A percentile compares a stretch with the other conserved stretches of the same genome.
Conservation (phyloP, 2,797 vertebrate species). For the Hoplostethus atlanticus region DNA sequence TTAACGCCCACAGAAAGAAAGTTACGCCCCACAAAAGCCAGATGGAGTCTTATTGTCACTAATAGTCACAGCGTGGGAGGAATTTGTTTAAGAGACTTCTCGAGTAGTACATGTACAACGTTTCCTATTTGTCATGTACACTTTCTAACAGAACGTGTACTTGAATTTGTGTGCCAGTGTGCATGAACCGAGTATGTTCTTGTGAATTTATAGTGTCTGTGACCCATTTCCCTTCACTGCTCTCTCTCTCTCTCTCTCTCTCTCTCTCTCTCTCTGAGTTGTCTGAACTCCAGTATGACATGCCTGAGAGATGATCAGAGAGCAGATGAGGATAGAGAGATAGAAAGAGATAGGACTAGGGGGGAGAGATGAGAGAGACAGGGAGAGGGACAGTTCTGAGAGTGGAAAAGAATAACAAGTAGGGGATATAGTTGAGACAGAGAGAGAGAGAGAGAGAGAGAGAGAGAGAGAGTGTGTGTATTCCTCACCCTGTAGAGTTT, state of each 20-base stretch:
- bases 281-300: slow-evolving; percentile 59
- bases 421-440: not conserved
- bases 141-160: slow-evolving; percentile 25
- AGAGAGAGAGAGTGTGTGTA: not conserved
- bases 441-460: slow-evolving; percentile 18
- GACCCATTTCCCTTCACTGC: slow-evolving; percentile 79
- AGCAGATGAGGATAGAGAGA: slow-evolving; percentile 59
- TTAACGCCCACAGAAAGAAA: not conserved
- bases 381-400: slow-evolving; percentile 35
- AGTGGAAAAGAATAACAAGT: slow-evolving; percentile 5
- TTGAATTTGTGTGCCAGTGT: slow-evolving; percentile 22
- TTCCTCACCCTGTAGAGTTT: not conserved
- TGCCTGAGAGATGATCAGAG: slow-evolving; percentile 73
- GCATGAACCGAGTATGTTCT: slow-evolving; percentile 52
- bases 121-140: slow-evolving; percentile 18
- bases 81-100: not conserved
- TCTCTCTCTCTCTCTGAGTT: slow-evolving; percentile 34
- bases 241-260: slow-evolving; percentile 20
- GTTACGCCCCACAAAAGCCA: slow-evolving; percentile 7
- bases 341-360: slow-evolving; percentile 32
- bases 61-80: not conserved
- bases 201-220: slow-evolving; percentile 61
- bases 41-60: not conserved
- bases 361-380: slow-evolving; percentile 39
- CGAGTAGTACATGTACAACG: not conserved